These are phyloP conservation scores for Cyaniris semiargus DNA, from an alignment of 2,888 invertebrate genomes.

Conservation along the genomic window DNA sequence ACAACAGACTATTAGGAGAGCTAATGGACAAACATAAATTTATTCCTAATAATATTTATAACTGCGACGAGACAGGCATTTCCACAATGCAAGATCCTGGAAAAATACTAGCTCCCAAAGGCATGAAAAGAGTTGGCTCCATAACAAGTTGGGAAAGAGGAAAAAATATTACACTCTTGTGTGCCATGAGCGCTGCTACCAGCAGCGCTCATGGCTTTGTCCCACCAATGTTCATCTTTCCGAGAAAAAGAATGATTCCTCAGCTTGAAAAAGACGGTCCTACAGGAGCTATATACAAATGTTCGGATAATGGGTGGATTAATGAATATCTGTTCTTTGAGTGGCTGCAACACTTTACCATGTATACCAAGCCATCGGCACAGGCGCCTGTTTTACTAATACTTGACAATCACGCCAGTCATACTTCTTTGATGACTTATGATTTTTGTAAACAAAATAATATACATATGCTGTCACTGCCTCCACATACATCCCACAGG, in stretches of 20 bases:
- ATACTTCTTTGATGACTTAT: constrained; percentile 42
- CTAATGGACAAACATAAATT: constrained; percentile 47
- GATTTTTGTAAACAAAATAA: constrained; percentile 44
- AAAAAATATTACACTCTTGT: constrained; percentile 56
- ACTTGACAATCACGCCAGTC: constrained; percentile 43
- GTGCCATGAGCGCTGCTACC: constrained; percentile 59
- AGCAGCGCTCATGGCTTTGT: no score
- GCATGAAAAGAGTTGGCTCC: constrained; percentile 58
- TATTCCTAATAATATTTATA: constrained; percentile 50
- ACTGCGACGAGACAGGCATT: constrained; percentile 62
- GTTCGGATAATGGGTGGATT: constrained; percentile 34
- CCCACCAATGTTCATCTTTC: constrained; percentile 69
- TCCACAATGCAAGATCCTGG: constrained; percentile 56
- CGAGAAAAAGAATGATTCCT: constrained; percentile 58
- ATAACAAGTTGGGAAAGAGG: constrained; percentile 59
- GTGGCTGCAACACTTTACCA: constrained; percentile 45
- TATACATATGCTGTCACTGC: constrained; percentile 39
- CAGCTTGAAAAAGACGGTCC: constrained; percentile 58
- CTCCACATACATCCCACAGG: no score
- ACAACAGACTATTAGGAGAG: constrained; percentile 38
- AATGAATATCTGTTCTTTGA: constrained; percentile 46
- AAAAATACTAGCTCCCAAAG: constrained; percentile 56
- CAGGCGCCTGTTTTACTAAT: constrained; percentile 41
- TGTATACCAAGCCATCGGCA: constrained; percentile 41
- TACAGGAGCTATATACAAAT: constrained; percentile 50